These are phyloP conservation scores for Parambassis ranga DNA, from an alignment of 2,797 vertebrate species.

Conservation along the genomic window DNA sequence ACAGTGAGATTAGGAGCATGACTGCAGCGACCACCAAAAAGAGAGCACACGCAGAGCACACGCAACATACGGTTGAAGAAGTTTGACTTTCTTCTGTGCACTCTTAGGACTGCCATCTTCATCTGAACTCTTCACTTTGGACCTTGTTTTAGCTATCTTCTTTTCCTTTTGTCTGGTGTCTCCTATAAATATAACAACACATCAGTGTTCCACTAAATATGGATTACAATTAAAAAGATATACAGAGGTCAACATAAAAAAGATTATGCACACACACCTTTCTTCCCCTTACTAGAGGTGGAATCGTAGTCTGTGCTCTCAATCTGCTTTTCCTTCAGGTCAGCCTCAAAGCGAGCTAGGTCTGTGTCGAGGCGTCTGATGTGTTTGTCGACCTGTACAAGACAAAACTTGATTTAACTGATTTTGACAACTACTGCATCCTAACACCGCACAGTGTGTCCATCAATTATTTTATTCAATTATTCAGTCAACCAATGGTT, in stretches of 20 bases:
- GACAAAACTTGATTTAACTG: neutral
- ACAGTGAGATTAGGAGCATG: neutral
- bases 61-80: conserved; percentile 76
- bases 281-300: conserved; percentile 97
- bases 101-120: conserved; percentile 91
- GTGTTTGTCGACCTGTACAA: conserved; percentile 93
- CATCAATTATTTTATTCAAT: neutral
- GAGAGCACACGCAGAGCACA: no score
- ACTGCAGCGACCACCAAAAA: neutral
- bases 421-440: neutral
- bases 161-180: conserved; percentile 94
- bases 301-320: conserved; percentile 97
- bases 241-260: no score
- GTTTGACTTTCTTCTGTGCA: conserved; percentile 93
- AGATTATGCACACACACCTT: conserved; percentile 85
- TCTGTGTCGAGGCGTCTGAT: conserved; percentile 96
- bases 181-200: conserved; percentile 52
- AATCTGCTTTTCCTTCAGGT: conserved; percentile 97
- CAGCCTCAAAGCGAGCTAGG: conserved; percentile 95
- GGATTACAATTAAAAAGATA: neutral
- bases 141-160: conserved; percentile 90
- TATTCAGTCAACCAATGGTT: neutral
- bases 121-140: conserved; percentile 94
- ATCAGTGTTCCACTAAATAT: neutral
- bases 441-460: neutral